These are phyloP conservation scores for Phyllopteryx taeniolatus DNA, from an alignment of 2,113 vertebrate species.

Conservation along the genomic window DNA sequence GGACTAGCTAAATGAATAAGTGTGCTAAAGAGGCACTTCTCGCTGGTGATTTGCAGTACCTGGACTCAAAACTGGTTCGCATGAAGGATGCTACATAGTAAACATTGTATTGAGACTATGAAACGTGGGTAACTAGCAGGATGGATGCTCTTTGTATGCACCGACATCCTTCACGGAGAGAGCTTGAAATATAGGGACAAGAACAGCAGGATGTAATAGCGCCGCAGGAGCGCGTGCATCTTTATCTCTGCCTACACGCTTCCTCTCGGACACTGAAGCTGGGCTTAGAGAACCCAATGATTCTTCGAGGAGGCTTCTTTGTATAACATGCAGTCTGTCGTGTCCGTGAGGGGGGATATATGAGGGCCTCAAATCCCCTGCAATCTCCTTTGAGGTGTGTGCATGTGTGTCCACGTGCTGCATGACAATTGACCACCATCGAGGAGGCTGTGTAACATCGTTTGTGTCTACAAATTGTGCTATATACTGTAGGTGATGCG, in stretches of 20 bases:
- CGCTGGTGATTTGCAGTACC: conserved; percentile 1
- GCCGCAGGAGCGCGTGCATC: conserved; percentile 8
- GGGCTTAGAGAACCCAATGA: conserved; percentile 31
- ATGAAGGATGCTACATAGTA: conserved; percentile 6
- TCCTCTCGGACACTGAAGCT: conserved; percentile 29
- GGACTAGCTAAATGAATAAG: conserved; percentile 34
- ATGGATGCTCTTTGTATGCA: conserved; percentile 16
- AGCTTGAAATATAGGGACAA: conserved; percentile 16
- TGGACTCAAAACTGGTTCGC: not conserved
- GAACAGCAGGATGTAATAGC: conserved; percentile 14
- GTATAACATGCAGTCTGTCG: conserved; percentile 36
- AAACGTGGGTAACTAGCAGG: not conserved
- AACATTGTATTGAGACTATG: not conserved
- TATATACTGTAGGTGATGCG: conserved; percentile 1
- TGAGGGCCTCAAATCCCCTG: conserved; percentile 58
- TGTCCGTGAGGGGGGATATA: conserved; percentile 35
- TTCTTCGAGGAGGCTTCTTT: conserved; percentile 25
- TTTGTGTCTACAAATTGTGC: conserved; percentile 13
- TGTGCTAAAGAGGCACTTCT: conserved; percentile 34
- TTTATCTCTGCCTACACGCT: conserved; percentile 21
- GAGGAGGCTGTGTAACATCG: conserved; percentile 33
- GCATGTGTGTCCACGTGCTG: conserved; percentile 50
- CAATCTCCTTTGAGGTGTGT: conserved; percentile 64
- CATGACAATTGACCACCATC: conserved; percentile 58
- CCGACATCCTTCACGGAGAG: conserved; percentile 5